These are phyloP conservation scores for Semnornis frantzii DNA, from an alignment of 2,113 vertebrate genomes.

Conservation along the genomic window DNA sequence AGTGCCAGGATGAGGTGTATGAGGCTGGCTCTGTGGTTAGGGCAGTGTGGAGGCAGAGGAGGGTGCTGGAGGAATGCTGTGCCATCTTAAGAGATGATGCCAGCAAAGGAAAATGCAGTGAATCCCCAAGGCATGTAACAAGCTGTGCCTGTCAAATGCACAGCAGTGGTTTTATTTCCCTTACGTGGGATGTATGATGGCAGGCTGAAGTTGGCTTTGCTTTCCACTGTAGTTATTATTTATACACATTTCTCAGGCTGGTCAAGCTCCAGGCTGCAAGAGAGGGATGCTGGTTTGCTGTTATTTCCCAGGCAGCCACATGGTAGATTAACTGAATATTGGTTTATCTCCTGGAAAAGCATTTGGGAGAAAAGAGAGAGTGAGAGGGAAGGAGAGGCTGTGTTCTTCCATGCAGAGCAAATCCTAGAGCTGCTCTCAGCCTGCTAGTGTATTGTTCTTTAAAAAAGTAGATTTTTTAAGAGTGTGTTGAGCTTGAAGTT, in stretches of 20 bases:
- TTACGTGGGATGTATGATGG: neutral
- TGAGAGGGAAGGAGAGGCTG: neutral
- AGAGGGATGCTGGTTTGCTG: fast-evolving
- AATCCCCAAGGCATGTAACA: neutral
- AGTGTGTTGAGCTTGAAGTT: neutral
- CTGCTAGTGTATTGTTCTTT: neutral
- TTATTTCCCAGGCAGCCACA: neutral
- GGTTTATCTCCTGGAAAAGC: neutral
- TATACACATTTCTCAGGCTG: neutral
- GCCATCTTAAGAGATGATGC: neutral
- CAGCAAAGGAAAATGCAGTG: slow-evolving; percentile 10
- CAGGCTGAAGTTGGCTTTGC: neutral
- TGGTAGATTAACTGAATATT: neutral
- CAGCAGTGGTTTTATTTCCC: neutral
- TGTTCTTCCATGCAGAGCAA: fast-evolving
- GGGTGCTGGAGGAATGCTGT: neutral
- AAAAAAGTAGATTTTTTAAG: neutral
- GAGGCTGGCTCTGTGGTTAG: fast-evolving
- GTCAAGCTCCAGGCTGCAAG: neutral
- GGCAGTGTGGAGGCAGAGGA: neutral
- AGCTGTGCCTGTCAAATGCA: neutral
- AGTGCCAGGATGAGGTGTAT: neutral
- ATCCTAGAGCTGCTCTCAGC: neutral
- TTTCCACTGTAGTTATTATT: neutral
- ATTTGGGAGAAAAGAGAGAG: neutral